These are phyloP conservation scores for Drosophila persimilis DNA, from an alignment of 1,140 invertebrate species.

Conservation along the genomic window DNA sequence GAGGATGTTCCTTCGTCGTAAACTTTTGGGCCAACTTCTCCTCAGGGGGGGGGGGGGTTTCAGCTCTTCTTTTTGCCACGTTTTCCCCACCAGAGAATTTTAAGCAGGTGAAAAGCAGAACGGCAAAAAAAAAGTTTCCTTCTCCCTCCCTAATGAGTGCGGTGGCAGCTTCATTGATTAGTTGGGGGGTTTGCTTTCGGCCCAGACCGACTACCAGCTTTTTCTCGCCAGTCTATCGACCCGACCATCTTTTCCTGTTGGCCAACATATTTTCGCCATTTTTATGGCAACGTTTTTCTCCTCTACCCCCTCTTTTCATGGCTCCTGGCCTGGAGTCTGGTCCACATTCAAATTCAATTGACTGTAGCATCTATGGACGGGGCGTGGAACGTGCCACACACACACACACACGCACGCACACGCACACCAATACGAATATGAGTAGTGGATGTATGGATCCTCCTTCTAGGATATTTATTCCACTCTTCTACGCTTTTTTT, in stretches of 20 bases:
- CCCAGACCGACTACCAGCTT: not conserved
- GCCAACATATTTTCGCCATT: conserved; percentile 52
- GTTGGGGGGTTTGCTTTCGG: conserved; percentile 4
- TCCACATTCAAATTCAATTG: conserved; percentile 66
- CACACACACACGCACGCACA: conserved; percentile 10
- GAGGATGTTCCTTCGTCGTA: conserved; percentile 32
- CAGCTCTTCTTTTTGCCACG: conserved; percentile 4
- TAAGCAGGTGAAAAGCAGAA: conserved; percentile 42
- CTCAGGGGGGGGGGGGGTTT: not conserved
- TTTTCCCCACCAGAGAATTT: conserved; percentile 32
- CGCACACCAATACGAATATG: conserved; percentile 19
- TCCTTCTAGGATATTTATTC: conserved; percentile 56
- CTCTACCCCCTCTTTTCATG: not conserved
- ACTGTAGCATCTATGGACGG: conserved; percentile 28
- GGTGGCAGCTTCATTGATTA: conserved; percentile 53
- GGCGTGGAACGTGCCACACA: conserved; percentile 60
- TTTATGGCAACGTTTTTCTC: conserved; percentile 34
- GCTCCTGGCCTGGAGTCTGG: not conserved
- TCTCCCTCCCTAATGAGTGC: conserved; percentile 57
- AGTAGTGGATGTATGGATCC: conserved; percentile 29
- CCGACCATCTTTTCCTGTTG: conserved; percentile 17
- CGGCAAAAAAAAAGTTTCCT: conserved; percentile 35
- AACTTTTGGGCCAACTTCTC: conserved; percentile 42
- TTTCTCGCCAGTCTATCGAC: not conserved
- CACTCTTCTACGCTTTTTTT: conserved; percentile 29